phyloP scores from a whole-genome alignment of 2,113 vertebrate genomes.

The Heterochromis multidens region DNA sequence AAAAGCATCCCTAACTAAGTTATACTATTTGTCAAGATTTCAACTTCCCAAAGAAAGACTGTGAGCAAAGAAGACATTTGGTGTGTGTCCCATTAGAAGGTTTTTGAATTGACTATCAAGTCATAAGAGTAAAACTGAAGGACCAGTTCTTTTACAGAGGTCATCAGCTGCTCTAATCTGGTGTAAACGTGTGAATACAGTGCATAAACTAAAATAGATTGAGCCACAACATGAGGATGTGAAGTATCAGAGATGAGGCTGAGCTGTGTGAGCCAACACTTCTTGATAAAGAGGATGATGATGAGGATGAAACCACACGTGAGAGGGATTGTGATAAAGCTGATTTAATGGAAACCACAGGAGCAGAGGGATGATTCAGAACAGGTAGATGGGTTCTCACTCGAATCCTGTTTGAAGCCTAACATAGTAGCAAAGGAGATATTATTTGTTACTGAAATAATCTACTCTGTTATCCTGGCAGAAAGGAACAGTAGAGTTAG shows the following conservation, averaged over 20 bases:
- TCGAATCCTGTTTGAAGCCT: background rate
- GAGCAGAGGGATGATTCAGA: background rate
- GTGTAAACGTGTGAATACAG: slow-evolving; percentile 10
- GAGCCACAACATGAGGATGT: background rate
- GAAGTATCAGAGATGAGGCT: background rate
- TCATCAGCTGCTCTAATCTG: slow-evolving; percentile 25
- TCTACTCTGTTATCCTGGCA: no score
- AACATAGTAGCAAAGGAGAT: no score
- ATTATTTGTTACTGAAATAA: no score
- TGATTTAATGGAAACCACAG: background rate
- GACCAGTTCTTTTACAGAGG: slow-evolving; percentile 11
- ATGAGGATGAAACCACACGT: background rate
- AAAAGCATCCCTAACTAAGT: background rate
- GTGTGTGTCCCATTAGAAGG: background rate
- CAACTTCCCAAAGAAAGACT: background rate
- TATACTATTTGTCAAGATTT: background rate
- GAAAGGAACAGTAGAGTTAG: no score
- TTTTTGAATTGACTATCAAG: no score
- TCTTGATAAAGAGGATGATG: background rate
- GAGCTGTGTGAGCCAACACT: background rate
- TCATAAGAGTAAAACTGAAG: slow-evolving; percentile 9
- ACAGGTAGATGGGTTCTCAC: no score
- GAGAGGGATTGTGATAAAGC: background rate
- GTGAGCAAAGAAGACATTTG: background rate
- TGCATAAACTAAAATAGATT: slow-evolving; percentile 1